Evolutionary conservation across 2,113 vertebrate genomes (phyloP), one percentile per base, ranked within the genome.

Genomic region (Eretmochelys imbricata): DNA sequence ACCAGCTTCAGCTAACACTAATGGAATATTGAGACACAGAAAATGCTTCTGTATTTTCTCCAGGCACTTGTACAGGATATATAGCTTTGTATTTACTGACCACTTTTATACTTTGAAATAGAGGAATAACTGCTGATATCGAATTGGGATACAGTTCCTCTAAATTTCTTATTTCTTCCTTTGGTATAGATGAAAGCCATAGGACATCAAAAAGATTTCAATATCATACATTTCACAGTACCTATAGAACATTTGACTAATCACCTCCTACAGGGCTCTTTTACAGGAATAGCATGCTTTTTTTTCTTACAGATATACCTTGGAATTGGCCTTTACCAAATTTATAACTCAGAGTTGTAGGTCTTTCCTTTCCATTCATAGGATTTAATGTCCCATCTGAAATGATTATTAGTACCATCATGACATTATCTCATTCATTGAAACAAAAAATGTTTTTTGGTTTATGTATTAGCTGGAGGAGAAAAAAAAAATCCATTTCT

Each of bases 321-420:
- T 84, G 42, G 53, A 59, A 59, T 79, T 20, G 19, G n/a, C 50
- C 78, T 62, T 49, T n/a, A 84, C 76, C 19, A 90, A n/a, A 65
- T 53, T 84, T 80, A 78, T 79, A 78, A 84, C 54, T 62, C 72
- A 84, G 38, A 79, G 59, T 14, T 79, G 82, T 79, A 46, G 54
- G 31, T 84, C 48, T 84, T 62, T 84, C 17, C 35, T 62, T 84
- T 57, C 46, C 38, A 79, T 84, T 84, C 72, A 79, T 50, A 84
- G 46, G n/a, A 82, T 48, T 84, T 90, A 79, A 90, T 90, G 83
- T 84, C 24, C 82, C 89, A 84, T 78, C 82, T 78, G 81, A 90
- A 90, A 84, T 90, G 14, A 84, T 62, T 84, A 89, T 51, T 90
- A 46, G 54, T 79, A 62, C 46, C 46, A 84, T 79, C 82, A 79